phyloP scores from a whole-genome alignment of 2,888 invertebrate species.

The Athetis lepigone region DNA sequence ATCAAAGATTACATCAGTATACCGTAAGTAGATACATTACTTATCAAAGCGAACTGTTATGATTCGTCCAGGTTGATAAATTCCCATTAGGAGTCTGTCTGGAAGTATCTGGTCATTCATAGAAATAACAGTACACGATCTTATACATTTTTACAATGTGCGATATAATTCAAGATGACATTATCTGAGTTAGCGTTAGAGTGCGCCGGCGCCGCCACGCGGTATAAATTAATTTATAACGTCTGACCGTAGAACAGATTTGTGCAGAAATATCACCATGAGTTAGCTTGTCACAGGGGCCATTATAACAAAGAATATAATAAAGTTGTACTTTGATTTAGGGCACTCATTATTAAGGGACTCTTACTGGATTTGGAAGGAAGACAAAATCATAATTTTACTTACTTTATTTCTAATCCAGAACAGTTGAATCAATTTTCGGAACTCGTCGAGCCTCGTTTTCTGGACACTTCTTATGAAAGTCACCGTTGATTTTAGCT shows the following conservation, averaged over 20 bases:
- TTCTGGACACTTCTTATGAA: too few relatives aligned
- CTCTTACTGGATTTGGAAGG: too few relatives aligned
- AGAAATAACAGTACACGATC: conserved; percentile 50
- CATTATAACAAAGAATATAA: too few relatives aligned
- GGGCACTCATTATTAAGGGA: too few relatives aligned
- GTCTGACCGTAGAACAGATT: conserved; percentile 15
- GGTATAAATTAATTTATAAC: conserved; percentile 61
- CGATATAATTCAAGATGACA: conserved; percentile 58
- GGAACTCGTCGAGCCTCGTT: too few relatives aligned
- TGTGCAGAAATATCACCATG: conserved; percentile 15
- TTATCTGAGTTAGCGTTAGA: conserved; percentile 57
- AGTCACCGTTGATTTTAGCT: too few relatives aligned
- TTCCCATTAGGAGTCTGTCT: not conserved
- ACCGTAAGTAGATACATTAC: not conserved
- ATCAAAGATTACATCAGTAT: conserved; percentile 10
- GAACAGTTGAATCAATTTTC: too few relatives aligned
- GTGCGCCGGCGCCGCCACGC: conserved; percentile 51
- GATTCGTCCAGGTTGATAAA: conserved; percentile 20
- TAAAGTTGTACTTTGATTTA: too few relatives aligned
- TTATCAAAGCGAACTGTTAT: conserved; percentile 15
- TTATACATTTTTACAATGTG: conserved; percentile 52
- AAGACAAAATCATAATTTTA: too few relatives aligned
- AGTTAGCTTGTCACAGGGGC: too few relatives aligned
- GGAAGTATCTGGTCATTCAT: conserved; percentile 10
- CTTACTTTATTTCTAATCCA: too few relatives aligned